Conservation (phyloP, 2,797 vertebrate genomes). For the Microchirus variegatus region DNA sequence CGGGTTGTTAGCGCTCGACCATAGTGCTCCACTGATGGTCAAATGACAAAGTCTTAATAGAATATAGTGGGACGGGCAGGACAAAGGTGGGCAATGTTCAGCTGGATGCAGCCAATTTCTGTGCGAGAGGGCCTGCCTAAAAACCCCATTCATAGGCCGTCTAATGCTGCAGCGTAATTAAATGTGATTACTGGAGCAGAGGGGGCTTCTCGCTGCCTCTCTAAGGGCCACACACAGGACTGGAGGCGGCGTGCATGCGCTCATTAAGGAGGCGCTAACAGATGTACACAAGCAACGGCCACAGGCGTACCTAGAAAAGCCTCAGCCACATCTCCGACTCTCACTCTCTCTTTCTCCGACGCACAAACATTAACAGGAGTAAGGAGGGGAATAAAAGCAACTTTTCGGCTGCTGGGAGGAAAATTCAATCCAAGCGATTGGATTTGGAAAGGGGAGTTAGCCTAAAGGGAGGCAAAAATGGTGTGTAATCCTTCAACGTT, state of each 20-base stretch:
- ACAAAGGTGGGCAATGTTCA: constrained; percentile 87
- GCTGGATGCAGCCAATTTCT: constrained; percentile 81
- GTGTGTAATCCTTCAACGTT: constrained; percentile 25
- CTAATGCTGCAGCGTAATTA: constrained; percentile 85
- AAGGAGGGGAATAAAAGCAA: constrained; percentile 18
- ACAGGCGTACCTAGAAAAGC: constrained; percentile 63
- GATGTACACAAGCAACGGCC: constrained; percentile 74
- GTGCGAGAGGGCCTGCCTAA: constrained; percentile 82
- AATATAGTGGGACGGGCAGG: constrained; percentile 75
- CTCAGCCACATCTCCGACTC: constrained; percentile 44
- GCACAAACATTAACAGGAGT: constrained; percentile 35
- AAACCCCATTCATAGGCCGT: constrained; percentile 82
- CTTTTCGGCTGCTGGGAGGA: constrained; percentile 16
- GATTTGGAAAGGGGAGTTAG: constrained; percentile 29
- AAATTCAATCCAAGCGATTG: constrained; percentile 30
- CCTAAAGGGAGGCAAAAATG: constrained; percentile 1
- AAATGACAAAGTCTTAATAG: constrained; percentile 85
- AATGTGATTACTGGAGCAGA: constrained; percentile 88
- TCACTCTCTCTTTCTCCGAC: constrained; percentile 28
- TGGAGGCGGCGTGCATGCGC: constrained; percentile 68
- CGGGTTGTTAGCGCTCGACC: constrained; percentile 76
- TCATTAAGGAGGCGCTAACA: constrained; percentile 80
- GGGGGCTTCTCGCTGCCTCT: constrained; percentile 74
- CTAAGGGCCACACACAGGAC: constrained; percentile 80
- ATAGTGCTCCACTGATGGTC: constrained; percentile 78